Evolutionary conservation across 2,888 invertebrate species (phyloP), one percentile per base, ranked within the genome.

Genomic region (Apantesis nais): DNA sequence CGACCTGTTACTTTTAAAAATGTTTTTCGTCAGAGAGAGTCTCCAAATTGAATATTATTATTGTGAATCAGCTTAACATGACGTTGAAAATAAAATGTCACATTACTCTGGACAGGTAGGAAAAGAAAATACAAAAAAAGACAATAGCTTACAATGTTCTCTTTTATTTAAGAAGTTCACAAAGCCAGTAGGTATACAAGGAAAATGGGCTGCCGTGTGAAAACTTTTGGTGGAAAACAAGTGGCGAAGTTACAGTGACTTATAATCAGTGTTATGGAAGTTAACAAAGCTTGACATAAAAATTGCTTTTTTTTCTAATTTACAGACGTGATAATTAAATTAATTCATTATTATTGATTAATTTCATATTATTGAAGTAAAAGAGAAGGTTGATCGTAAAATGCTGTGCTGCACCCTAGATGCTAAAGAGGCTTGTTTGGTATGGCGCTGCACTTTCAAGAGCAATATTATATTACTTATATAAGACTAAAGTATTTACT

Each of bases 171-270:
- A 68, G 37, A 81, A 79, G 70, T 81, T 74, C 31, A 76, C 71
- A 74, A 77, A 76, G 55, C 67, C 66, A 71, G 66, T 75, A 65
- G 62, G 48, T 39, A 74, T 71, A 74, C 75, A 74, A 84, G 78
- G 77, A 75, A 81, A 85, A 83, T 82, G 77, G 79, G 78, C 75
- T 81, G 55, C 74, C 76, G 62, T 81, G 76, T 72, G 75, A 75
- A 83, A 87, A 85, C 77, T 86, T 86, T 83, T 80, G 83, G 83
- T 86, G 78, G 81, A 79, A 83, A 80, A 78, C 70, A 79, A 82
- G 81, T 80, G 76, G 72, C 72, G 63, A 82, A 82, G 75, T 84
- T 85, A 72, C 58, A 71, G 74, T 74, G 71, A 71, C 77, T 76
- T 78, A 72, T 71, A 81, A 79, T 77, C 78, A 83, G 78, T 77